Evolutionary conservation across 2,888 invertebrate species (phyloP).

Genomic region (Iphiclides podalirius): DNA sequence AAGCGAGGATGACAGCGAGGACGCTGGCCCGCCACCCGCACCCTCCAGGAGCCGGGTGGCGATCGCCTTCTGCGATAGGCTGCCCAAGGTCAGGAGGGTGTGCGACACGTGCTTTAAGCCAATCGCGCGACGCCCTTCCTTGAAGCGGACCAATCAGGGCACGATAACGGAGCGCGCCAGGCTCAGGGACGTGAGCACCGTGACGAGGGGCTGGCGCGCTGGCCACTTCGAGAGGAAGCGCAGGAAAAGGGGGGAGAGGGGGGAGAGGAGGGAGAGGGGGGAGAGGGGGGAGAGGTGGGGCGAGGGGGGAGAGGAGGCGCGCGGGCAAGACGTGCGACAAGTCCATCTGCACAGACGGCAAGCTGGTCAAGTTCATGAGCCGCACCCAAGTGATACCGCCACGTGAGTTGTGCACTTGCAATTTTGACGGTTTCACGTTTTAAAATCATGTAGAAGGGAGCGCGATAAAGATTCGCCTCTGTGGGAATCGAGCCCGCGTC

Average conservation of each 20-base stretch:
- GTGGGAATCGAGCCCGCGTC: too few relatives aligned
- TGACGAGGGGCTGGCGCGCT: slow-evolving; percentile 61
- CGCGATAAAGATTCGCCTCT: too few relatives aligned
- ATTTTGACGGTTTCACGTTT: too few relatives aligned
- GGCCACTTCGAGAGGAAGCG: slow-evolving; percentile 51
- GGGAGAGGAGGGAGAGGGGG: too few relatives aligned
- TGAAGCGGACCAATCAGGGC: slow-evolving; percentile 43
- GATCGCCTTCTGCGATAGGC: slow-evolving; percentile 31
- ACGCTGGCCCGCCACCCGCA: slow-evolving; percentile 37
- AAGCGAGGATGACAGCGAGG: slow-evolving; percentile 23
- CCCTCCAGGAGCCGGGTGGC: slow-evolving; percentile 32
- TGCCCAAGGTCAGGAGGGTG: slow-evolving; percentile 11
- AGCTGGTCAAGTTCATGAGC: slow-evolving; percentile 48
- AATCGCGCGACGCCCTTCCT: slow-evolving; percentile 27
- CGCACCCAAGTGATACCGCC: slow-evolving; percentile 48
- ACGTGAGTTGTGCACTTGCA: too few relatives aligned
- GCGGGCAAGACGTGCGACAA: slow-evolving; percentile 25
- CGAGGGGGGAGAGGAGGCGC: too few relatives aligned
- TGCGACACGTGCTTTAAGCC: slow-evolving; percentile 22
- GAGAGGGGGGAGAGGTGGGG: too few relatives aligned
- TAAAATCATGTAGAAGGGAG: too few relatives aligned
- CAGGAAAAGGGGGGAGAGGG: slow-evolving; percentile 7
- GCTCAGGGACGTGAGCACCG: slow-evolving; percentile 45
- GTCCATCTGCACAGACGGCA: slow-evolving; percentile 36
- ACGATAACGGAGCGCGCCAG: slow-evolving; percentile 39